phyloP scores from a whole-genome alignment of 2,888 invertebrate species.

The Argyra leucocephala region DNA sequence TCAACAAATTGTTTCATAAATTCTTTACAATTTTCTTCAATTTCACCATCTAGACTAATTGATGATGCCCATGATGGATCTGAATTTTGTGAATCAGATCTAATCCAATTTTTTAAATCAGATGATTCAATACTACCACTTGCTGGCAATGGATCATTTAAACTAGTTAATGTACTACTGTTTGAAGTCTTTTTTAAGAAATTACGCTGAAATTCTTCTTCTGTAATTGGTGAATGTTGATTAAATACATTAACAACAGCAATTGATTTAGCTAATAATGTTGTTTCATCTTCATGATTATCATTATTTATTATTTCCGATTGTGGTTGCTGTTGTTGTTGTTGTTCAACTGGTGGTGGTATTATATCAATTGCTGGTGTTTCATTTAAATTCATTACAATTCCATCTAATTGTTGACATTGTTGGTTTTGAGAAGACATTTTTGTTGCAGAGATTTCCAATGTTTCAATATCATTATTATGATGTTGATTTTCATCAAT shows the following conservation, averaged over 20 bases:
- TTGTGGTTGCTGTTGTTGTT: slow-evolving; percentile 27
- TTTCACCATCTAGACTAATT: slow-evolving; percentile 52
- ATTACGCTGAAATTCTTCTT: neutral
- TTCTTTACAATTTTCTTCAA: slow-evolving; percentile 47
- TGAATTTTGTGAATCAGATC: slow-evolving; percentile 51
- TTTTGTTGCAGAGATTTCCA: slow-evolving; percentile 24
- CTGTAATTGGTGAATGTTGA: neutral
- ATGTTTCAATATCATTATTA: slow-evolving; percentile 35
- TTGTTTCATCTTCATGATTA: neutral
- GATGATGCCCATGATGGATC: slow-evolving; percentile 57
- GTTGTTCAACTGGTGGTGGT: too few relatives aligned
- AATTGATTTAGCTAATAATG: neutral
- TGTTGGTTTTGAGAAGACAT: neutral
- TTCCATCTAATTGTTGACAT: too few relatives aligned
- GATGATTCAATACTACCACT: slow-evolving; percentile 52
- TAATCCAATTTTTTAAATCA: slow-evolving; percentile 41
- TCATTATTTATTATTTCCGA: neutral
- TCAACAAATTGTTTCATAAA: slow-evolving; percentile 61
- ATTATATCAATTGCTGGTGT: slow-evolving; percentile 39
- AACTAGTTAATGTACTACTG: slow-evolving; percentile 51
- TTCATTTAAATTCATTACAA: slow-evolving; percentile 13
- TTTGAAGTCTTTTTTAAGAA: slow-evolving; percentile 35
- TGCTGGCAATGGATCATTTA: slow-evolving; percentile 47
- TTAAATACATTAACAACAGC: neutral
- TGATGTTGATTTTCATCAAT: slow-evolving; percentile 24